Percentiles rank a stretch among this genome's conserved stretches.
Conservation (phyloP, 2,888 invertebrate species). For the Drosophila melanocephala region DNA sequence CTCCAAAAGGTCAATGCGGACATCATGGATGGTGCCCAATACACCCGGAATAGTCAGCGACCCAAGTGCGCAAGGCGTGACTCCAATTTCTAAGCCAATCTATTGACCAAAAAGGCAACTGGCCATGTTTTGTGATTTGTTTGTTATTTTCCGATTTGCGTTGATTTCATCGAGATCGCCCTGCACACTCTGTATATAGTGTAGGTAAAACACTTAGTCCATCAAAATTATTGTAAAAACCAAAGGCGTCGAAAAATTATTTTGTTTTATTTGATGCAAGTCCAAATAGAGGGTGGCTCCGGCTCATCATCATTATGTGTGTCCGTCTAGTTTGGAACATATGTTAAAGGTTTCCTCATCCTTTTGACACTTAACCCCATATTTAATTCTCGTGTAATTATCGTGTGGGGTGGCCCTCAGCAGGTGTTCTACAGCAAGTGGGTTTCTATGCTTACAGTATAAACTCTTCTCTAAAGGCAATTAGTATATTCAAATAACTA, state of each 20-base stretch:
- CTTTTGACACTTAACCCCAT: conserved; percentile 77
- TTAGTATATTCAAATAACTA: background rate
- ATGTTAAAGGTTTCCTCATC: conserved; percentile 59
- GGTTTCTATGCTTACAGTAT: background rate
- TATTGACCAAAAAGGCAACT: background rate
- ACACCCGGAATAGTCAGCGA: conserved; percentile 19
- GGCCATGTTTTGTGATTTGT: conserved; percentile 14
- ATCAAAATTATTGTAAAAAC: conserved; percentile 47
- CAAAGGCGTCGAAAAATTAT: background rate
- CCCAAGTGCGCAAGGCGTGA: conserved; percentile 46
- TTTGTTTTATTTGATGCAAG: background rate
- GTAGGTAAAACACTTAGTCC: background rate
- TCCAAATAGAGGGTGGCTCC: conserved; percentile 34
- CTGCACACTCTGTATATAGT: background rate
- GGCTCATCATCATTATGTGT: conserved; percentile 66
- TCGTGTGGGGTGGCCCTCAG: conserved; percentile 37
- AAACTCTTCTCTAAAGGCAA: background rate
- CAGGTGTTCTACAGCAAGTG: conserved; percentile 41
- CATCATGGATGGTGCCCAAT: conserved; percentile 38
- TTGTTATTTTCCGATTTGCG: conserved; percentile 27
- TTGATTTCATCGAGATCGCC: background rate
- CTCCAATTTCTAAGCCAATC: conserved; percentile 29
- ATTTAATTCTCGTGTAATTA: conserved; percentile 59
- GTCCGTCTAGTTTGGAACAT: conserved; percentile 41
- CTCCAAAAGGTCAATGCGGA: conserved; percentile 71